These are phyloP conservation scores for Shinisaurus crocodilurus DNA, from an alignment of 2,113 vertebrate genomes.

Conservation along the genomic window DNA sequence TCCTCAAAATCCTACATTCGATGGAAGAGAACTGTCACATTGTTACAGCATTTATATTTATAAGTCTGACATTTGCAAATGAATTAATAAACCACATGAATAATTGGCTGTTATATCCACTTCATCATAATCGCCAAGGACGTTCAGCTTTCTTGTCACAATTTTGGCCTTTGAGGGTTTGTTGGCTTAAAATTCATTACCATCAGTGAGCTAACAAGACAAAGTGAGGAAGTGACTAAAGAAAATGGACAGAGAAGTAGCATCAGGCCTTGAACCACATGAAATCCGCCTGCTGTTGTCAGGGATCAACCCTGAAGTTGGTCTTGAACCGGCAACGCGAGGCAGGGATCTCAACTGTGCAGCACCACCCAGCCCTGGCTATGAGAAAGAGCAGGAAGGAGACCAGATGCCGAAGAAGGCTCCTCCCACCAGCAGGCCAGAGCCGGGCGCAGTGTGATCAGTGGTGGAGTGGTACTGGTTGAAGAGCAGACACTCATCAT, in stretches of 20 bases:
- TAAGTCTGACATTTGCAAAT: not conserved
- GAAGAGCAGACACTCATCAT: no score
- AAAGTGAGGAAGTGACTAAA: not conserved
- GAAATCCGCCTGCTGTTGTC: not conserved
- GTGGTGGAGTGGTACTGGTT: no score
- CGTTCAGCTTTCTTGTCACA: not conserved
- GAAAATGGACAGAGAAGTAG: not conserved
- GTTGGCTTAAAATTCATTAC: not conserved
- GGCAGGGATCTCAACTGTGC: no score
- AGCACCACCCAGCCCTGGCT: not conserved
- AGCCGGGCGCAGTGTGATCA: no score
- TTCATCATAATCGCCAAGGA: not conserved
- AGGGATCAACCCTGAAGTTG: not conserved
- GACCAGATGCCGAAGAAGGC: no score
- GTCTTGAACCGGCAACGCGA: not conserved
- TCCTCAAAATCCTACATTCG: rapidly evolving
- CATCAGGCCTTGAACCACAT: not conserved
- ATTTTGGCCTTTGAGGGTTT: not conserved
- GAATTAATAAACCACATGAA: not conserved
- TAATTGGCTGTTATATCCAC: not conserved
- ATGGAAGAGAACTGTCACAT: not conserved
- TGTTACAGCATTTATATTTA: not conserved
- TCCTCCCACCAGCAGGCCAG: no score
- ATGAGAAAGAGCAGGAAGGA: not conserved
- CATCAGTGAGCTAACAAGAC: not conserved